Evolutionary conservation across 2,113 vertebrate genomes (phyloP), one percentile per base, ranked within the genome.

Genomic region (Lontra canadensis): DNA sequence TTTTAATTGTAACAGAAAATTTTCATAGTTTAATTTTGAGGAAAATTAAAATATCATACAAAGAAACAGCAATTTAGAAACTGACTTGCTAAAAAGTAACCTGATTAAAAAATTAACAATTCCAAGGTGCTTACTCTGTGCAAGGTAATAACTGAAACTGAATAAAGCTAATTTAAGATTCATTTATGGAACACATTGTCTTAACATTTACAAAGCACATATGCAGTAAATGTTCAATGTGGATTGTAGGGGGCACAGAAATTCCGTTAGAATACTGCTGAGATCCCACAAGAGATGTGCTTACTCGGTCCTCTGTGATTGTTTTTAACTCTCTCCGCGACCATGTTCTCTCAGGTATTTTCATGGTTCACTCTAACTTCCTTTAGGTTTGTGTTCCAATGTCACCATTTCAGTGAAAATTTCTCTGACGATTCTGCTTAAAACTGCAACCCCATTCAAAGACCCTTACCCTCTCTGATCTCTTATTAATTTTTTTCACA

Each of bases 1-100:
- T 92, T 96, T 95, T 81, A 93, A 95, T 21, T 94, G 7, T 85
- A 90, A 52, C n/a, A 88, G 23, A 73, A 7, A 31, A 14, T 78
- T 89, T 79, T 63, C 31, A 92, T 23, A 85, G 26, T 49, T 87
- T 92, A 92, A 90, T 63, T 91, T 82, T 36, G 94, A 67, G 11
- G 31, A 49, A 96, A 80, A 61, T 55, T 55, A 92, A 90, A 90
- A 49, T 69, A 57, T 21, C 34, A 78, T 25, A 96, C 8, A 18
- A 96, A 96, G n/a, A 78, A 39, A 76, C 1, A 92, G 0, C 34
- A 96, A 89, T 95, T 88, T 80, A 91, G 74, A 90, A 95, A 93
- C 3, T 79, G 26, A 47, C 44, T 94, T 94, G 59, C 34, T 89
- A 96, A 82, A 93, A 96, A 83, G 39, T 26, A 82, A 78, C 23